Evolutionary conservation across 2,888 invertebrate genomes (phyloP), one percentile per base, ranked within the genome.

Genomic region (Polydrusus tereticollis): DNA sequence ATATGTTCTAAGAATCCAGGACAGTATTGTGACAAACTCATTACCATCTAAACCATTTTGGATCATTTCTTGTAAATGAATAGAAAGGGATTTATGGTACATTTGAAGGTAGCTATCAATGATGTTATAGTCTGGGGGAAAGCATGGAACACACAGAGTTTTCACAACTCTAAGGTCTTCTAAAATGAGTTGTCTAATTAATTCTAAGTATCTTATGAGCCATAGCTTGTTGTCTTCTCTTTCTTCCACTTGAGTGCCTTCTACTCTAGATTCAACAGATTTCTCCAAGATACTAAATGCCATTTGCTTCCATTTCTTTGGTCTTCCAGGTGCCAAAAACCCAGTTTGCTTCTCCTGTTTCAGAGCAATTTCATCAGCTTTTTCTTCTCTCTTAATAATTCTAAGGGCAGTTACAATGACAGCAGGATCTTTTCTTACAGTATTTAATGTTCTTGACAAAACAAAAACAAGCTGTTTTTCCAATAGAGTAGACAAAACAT

Each of bases 351-450:
- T 91, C 79, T 92, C 90, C 83, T 94, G 91, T 87, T 93, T 85
- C 75, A 93, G 80, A 8, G 96, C 95, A 86, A 94, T 93, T 78
- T 91, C 90, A 87, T 99, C 99, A 33, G 95, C 93, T 86, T 95
- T 95, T 82, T 99, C 98, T 85, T 99, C 99, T 65, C 99, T 88
- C 85, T 99, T 99, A 79, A 99, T 96, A 66, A 99, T 98, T 77
- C 99, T 89, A 38, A 99, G 85, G 0, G 96, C 98, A 6, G 98
- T 98, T 0, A 99, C 99, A 78, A 99, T 95, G 7, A 97, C 93
- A 0, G 96, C 96, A 0, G 97, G 97, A 82, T 97, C 96, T 83
- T 97, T 96, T 20, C 98, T 89, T 0, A 98, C 97, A 1, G 97
- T 97, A 82, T 97, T 97, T 55, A 99, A 86, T 0, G 98, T 96